Conservation (phyloP, 2,797 vertebrate species). For the Dicrostonyx torquatus region DNA sequence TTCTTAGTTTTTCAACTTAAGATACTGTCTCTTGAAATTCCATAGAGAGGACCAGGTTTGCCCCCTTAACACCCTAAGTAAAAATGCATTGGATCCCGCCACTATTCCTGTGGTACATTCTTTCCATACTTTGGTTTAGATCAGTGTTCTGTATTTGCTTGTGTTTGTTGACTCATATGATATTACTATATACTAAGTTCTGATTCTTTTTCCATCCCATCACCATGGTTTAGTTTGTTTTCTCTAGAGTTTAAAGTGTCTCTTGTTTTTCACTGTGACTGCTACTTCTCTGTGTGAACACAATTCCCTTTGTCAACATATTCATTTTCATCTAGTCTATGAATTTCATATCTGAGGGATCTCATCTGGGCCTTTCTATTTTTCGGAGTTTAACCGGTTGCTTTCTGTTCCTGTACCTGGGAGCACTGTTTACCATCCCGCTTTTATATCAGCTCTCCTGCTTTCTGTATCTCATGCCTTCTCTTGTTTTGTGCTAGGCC, state of each 20-base stretch:
- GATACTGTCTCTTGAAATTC: no score
- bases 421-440: neutral
- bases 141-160: neutral
- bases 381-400: neutral
- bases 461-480: neutral
- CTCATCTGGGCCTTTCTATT: neutral
- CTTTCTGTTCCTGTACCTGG: neutral
- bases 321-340: neutral
- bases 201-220: constrained; percentile 31
- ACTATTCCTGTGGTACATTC: no score
- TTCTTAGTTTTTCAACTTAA: neutral
- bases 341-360: constrained; percentile 7
- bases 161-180: constrained; percentile 21
- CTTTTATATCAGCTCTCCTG: neutral
- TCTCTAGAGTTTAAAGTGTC: neutral
- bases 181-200: constrained; percentile 11
- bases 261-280: neutral
- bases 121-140: neutral
- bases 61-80: no score
- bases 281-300: neutral
- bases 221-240: constrained; percentile 30
- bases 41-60: no score
- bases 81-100: no score
- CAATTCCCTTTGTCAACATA: neutral
- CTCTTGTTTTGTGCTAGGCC: neutral